These are phyloP conservation scores for Chitala chitala DNA, from an alignment of 2,113 vertebrate genomes.

Conservation along the genomic window DNA sequence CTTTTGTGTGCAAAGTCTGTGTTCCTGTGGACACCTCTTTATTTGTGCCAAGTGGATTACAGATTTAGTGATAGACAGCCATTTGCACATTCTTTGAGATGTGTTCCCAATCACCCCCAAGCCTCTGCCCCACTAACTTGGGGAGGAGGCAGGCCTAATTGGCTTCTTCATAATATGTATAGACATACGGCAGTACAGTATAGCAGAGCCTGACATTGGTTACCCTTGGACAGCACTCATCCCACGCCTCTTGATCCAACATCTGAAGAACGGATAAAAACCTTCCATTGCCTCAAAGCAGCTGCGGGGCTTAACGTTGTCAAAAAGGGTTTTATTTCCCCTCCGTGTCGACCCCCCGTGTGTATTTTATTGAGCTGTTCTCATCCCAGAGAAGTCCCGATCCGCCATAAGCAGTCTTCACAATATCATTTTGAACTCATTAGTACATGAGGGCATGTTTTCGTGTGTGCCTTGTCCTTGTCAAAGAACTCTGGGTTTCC, in stretches of 20 bases:
- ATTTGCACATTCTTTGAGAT: too few species aligned
- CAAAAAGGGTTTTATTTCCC: slow-evolving; percentile 70
- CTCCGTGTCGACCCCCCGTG: slow-evolving; percentile 68
- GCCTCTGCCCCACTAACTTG: too few species aligned
- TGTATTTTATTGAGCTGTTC: slow-evolving; percentile 76
- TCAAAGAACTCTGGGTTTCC: slow-evolving; percentile 36
- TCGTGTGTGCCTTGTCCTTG: slow-evolving; percentile 47
- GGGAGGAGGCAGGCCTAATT: background rate
- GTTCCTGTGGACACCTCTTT: too few species aligned
- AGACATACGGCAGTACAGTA: slow-evolving; percentile 60
- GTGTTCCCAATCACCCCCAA: too few species aligned
- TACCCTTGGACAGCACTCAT: slow-evolving; percentile 68
- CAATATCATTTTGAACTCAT: slow-evolving; percentile 73
- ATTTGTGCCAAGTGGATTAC: too few species aligned
- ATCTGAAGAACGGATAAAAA: slow-evolving; percentile 74
- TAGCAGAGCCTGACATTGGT: slow-evolving; percentile 65
- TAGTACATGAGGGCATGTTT: slow-evolving; percentile 56
- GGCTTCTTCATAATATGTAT: slow-evolving; percentile 34
- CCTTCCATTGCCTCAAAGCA: slow-evolving; percentile 68
- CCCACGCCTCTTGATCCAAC: slow-evolving; percentile 67
- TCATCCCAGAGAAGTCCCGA: slow-evolving; percentile 57
- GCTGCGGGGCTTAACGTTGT: slow-evolving; percentile 73
- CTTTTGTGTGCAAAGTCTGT: too few species aligned
- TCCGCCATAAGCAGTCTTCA: slow-evolving; percentile 58
- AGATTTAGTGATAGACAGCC: too few species aligned